Evolutionary conservation across 2,113 vertebrate species (phyloP), one percentile per base, ranked within the genome.

Genomic region (Gnathonemus longibarbis): DNA sequence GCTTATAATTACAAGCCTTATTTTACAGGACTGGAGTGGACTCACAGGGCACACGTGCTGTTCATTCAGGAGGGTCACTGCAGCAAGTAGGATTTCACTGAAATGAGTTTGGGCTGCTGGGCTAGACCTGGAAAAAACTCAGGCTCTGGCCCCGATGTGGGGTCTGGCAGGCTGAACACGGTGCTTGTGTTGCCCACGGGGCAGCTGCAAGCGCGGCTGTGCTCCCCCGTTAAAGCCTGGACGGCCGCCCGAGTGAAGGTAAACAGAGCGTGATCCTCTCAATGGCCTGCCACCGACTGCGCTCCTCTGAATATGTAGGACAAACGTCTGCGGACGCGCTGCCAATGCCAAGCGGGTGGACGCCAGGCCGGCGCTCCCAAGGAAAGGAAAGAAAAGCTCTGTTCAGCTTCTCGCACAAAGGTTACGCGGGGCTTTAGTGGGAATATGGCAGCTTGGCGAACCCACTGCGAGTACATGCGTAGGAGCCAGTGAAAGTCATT

Each of bases 241-340:
- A 84, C 88, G 17, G 70, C 27, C 15, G 88, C 88, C 88, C 66
- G 11, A 83, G 66, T n/a, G 27, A 15, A 80, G 88, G 48, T 89
- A 89, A 90, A 74, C 89, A 90, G 89, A 87, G 89, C 89, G 89
- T 87, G 58, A 87, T 90, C 89, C 84, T 70, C 84, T 62, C 58
- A 74, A 87, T 87, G 84, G 84, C 42, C 42, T 42, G 58, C 89
- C 84, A 45, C 84, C 58, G 31, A 74, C 84, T 74, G 89, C 46
- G 89, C 84, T 87, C 84, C 58, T 50, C 56, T 70, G 84, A 90
- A 50, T 87, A 85, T 74, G 88, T 90, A 58, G 89, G 89, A 90
- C 89, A 87, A 70, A 50, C 84, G 84, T 87, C 89, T 87, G 58
- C 46, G 31, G 89, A 62, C 15, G 48, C 85, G 15, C 3, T 46